phyloP scores from a whole-genome alignment of 2,797 vertebrate species.

The Scyliorhinus canicula region DNA sequence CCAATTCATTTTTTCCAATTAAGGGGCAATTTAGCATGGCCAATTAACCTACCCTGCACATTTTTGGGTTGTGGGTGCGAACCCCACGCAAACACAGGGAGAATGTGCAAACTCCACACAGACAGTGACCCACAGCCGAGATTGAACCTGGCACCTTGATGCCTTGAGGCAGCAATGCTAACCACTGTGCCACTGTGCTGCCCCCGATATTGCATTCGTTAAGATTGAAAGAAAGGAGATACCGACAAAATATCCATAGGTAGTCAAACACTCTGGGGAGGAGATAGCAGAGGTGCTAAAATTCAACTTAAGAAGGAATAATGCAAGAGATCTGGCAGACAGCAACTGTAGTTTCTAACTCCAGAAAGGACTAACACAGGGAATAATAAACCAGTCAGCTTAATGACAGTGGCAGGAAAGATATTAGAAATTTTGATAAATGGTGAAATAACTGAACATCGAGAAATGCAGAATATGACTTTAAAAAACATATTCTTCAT shows the following conservation, averaged over 20 bases:
- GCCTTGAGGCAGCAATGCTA: no score
- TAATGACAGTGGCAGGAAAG: not conserved
- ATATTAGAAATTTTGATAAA: not conserved
- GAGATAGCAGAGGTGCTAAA: not conserved
- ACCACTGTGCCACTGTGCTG: no score
- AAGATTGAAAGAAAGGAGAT: not conserved
- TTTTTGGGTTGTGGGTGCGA: no score
- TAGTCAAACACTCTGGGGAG: not conserved
- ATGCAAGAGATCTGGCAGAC: not conserved
- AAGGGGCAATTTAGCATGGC: no score
- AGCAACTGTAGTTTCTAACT: not conserved
- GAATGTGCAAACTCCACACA: no score
- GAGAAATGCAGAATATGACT: not conserved
- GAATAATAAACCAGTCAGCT: not conserved
- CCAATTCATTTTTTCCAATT: no score
- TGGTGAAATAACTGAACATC: not conserved
- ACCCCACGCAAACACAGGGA: no score
- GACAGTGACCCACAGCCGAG: no score
- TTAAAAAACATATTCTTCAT: not conserved
- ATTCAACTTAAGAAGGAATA: not conserved
- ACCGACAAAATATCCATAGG: not conserved
- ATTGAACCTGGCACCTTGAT: no score
- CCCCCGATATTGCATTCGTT: not conserved
- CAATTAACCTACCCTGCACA: no score
- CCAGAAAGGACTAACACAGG: not conserved